Evolutionary conservation across 1,140 invertebrate genomes (phyloP), one percentile per base, ranked within the genome.

Genomic region (Pseudomyrmex gracilis): DNA sequence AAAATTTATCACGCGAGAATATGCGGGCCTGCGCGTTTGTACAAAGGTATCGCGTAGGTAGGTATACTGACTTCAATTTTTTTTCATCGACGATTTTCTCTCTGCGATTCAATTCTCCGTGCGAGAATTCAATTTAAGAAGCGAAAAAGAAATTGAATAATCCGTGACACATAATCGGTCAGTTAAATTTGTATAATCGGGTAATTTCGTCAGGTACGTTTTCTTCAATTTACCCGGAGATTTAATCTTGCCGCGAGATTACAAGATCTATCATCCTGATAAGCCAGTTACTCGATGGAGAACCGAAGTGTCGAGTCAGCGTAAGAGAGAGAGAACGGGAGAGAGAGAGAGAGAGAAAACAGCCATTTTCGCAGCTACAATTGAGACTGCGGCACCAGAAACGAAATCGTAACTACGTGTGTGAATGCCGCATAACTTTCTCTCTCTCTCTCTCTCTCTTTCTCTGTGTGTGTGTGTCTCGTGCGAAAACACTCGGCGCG

Each of bases 191-290:
- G 34, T 34, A 34, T 34, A 34, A 34, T 34, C 34, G 34, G 34
- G 0, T 22, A 78, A 78, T 78, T 78, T 68, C 34, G 51, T 34
- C 34, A 34, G 55, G 47, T 73, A 64, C 13, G 45, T 49, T 45
- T 24, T 17, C 57, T 45, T 24, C 22, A 58, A 70, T 58, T 24
- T 20, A 15, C 8, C n/a, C 9, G 64, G n/a, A 49, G 60, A 78
- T 70, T 78, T 63, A 60, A 24, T 49, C 49, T 58, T 15, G 45
- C n/a, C 20, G 22, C 15, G 53, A 47, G 53, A 57, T 70, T 58
- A 70, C 53, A 71, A 78, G 76, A 80, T 70, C 58, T 70, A 55
- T 80, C 74, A 66, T 45, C 20, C 12, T 55, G 76, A 70, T 80
- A 80, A 80, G 68, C 51, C 43, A 60, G 66, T 71, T 58, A 80